Base-by-base conservation (phyloP, 53 echinoderm and acorn worm species). In the Arbacia lixula region DNA sequence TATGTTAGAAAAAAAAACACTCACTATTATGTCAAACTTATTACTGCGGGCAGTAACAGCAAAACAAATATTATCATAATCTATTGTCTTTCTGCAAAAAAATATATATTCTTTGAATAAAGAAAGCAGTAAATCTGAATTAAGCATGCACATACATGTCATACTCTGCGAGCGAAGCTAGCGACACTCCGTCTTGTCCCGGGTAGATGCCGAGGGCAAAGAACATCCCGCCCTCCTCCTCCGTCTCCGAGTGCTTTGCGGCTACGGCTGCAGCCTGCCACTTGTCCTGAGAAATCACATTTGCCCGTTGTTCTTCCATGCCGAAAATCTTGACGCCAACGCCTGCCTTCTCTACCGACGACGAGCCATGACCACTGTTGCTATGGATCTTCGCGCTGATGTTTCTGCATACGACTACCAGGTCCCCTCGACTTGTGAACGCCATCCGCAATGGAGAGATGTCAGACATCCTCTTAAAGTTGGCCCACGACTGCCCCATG, bases 261-360 rank as follows among this genome's bases (percentile, higher is more conserved):
- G 76, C 25, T 17, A 76, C 38, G 33, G 76, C 76, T 19, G 76
- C 76, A 55, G 76, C 76, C 76, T 76, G 76, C 76, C 76, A 76
- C 55, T 76, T 76, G 76, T 76, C 38, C 36, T 76, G 76, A 11
- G 19, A 32, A 21, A 76, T 4, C 8, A 29, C 6, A 16, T 76
- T 53, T 11, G 34, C 55, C 56, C 14, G n/a, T 35, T 52, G 34
- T 6, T 76, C 55, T 12, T 22, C 17, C 56, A 42, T 20, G 16
- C 56, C 56, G 37, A 76, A 56, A 6, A 76, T 56, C 76, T 56
- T 53, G 4, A 76, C 76, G 57, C 35, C 53, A 19, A 76, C 76
- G 12, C 76, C 76, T 10, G 76, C 54, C 32, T 42, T 31, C 10
- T 76, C 38, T 35, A 33, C 34, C 1, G 31, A 35, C 12, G 24